phyloP scores from a whole-genome alignment of 2,797 vertebrate genomes.

The Aratinga solstitialis region DNA sequence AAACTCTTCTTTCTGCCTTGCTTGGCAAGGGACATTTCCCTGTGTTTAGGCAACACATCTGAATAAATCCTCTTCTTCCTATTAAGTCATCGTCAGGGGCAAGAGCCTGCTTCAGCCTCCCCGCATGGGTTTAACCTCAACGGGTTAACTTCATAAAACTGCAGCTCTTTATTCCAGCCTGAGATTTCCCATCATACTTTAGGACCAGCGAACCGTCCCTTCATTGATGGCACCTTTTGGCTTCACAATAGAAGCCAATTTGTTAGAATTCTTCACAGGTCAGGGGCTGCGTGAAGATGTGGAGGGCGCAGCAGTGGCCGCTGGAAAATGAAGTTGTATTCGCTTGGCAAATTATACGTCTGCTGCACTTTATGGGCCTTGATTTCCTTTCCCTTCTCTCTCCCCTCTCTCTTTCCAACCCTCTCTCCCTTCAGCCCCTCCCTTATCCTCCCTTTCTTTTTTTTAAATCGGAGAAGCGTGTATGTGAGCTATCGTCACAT shows the following conservation, averaged over 20 bases:
- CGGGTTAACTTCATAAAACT: conserved; percentile 97
- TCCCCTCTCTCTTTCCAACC: conserved; percentile 54
- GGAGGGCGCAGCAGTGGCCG: conserved; percentile 86
- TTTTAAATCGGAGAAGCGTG: conserved; percentile 74
- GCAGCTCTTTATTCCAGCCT: conserved; percentile 90
- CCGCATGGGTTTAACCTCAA: conserved; percentile 75
- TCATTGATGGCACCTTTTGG: conserved; percentile 99
- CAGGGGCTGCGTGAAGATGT: conserved; percentile 92
- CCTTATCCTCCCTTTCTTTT: conserved; percentile 50
- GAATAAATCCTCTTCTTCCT: conserved; percentile 4
- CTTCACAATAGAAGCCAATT: conserved; percentile 99
- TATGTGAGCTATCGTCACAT: conserved; percentile 87
- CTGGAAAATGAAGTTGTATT: conserved; percentile 96
- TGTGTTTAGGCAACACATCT: background rate
- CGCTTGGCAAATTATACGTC: conserved; percentile 93
- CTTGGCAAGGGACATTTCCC: background rate
- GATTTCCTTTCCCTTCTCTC: conserved; percentile 80
- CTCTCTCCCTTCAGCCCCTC: conserved; percentile 47
- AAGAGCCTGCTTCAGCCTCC: conserved; percentile 26
- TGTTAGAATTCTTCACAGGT: conserved; percentile 99
- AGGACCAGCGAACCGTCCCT: conserved; percentile 93
- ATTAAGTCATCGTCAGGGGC: background rate
- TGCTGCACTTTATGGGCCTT: conserved; percentile 90
- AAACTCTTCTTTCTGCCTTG: background rate
- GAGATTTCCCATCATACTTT: conserved; percentile 96